A percentile compares a stretch with the other conserved stretches of the same genome.
Evolutionary conservation across 2,797 vertebrate genomes (phyloP).

Genomic region (Aphelocoma californica): DNA sequence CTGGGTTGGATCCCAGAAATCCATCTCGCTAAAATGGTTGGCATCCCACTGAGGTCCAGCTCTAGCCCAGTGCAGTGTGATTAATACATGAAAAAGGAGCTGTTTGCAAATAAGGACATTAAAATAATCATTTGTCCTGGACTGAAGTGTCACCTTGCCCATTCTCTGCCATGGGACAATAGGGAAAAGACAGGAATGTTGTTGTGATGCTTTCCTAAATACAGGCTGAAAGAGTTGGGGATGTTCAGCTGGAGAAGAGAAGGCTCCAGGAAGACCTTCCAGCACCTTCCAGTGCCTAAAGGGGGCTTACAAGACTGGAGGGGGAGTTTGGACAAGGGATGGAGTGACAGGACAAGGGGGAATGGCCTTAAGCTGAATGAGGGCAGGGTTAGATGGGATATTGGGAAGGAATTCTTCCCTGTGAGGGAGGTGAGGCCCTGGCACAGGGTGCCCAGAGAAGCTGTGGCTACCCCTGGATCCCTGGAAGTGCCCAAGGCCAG

Average conservation of each 20-base stretch:
- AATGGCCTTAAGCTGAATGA: not conserved
- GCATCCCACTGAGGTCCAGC: not conserved
- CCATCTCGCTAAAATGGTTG: not conserved
- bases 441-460: not conserved
- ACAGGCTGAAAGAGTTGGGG: not conserved
- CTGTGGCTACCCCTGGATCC: not conserved
- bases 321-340: not conserved
- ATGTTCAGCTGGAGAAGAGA: not conserved
- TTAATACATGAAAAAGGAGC: not conserved
- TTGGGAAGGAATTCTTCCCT: fast-evolving
- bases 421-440: fast-evolving
- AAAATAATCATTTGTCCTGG: not conserved
- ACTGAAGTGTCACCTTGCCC: not conserved
- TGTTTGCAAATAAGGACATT: not conserved
- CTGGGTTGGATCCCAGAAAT: not conserved
- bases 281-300: not conserved
- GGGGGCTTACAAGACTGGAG: not conserved
- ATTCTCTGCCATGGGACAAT: not conserved
- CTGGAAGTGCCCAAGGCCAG: not conserved
- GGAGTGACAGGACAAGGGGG: not conserved
- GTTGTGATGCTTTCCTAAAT: not conserved
- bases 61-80: not conserved
- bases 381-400: not conserved
- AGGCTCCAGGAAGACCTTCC: not conserved
- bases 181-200: not conserved